Evolutionary conservation across 2,113 vertebrate genomes (phyloP).

Genomic region (Chaetodon trifascialis): DNA sequence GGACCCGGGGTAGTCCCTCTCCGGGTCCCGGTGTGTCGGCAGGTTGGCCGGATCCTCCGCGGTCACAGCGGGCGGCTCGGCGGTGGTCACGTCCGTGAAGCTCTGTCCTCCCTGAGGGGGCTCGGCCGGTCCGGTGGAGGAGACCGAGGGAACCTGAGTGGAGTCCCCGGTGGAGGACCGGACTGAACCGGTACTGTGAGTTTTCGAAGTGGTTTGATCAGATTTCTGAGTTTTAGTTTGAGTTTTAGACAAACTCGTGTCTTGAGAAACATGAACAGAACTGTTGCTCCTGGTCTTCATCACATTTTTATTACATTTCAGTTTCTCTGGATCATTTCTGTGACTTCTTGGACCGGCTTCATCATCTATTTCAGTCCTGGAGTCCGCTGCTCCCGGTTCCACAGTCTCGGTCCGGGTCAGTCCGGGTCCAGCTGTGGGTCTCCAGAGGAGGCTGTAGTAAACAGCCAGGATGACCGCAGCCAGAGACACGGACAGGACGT

Average conservation of each 20-base stretch:
- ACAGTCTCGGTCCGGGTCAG: neutral
- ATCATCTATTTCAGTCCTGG: no score
- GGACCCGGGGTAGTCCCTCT: neutral
- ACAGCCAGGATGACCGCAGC: constrained; percentile 92
- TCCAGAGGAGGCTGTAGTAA: constrained; percentile 95
- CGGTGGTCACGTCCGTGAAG: neutral
- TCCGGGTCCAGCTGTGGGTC: constrained; percentile 77
- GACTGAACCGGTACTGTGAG: no score
- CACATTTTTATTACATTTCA: no score
- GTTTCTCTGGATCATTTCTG: no score
- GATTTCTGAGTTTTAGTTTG: no score
- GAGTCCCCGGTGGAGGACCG: neutral
- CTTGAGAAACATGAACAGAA: no score
- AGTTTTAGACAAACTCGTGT: no score
- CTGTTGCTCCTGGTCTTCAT: no score
- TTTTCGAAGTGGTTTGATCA: no score
- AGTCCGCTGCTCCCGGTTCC: neutral
- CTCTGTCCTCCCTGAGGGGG: neutral
- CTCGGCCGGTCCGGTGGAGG: neutral
- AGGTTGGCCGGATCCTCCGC: constrained; percentile 53
- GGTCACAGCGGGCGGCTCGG: constrained; percentile 21
- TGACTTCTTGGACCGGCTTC: neutral
- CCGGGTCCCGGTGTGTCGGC: constrained; percentile 9
- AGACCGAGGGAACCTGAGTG: neutral
- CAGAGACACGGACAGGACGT: constrained; percentile 92